Percentiles rank a stretch among this genome's conserved stretches.
Conservation (phyloP, 2,888 invertebrate species). For the Rhogogaster chlorosoma region DNA sequence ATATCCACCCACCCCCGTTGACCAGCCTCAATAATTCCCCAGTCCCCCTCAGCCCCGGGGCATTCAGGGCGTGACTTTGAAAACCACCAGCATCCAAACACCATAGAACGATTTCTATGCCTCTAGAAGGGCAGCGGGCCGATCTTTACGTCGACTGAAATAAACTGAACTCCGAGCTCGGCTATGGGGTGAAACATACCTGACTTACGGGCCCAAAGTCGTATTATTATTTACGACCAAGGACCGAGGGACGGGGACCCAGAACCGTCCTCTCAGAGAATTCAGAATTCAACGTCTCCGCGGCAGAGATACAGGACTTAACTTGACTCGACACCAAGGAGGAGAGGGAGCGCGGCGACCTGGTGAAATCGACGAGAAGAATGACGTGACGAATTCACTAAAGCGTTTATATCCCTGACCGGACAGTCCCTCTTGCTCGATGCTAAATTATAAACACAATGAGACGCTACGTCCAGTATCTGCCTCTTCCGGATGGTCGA, state of each 20-base stretch:
- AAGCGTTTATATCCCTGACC: constrained; percentile 52
- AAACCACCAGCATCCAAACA: constrained; percentile 75
- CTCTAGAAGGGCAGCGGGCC: background rate
- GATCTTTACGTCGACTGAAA: constrained; percentile 10
- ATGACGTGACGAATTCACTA: constrained; percentile 59
- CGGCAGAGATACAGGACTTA: constrained; percentile 38
- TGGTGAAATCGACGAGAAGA: constrained; percentile 56
- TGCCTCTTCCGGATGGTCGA: background rate
- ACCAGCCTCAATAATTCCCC: constrained; percentile 49
- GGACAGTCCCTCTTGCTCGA: background rate
- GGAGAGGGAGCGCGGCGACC: background rate
- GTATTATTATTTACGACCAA: constrained; percentile 73
- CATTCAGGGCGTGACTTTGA: constrained; percentile 75
- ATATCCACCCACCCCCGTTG: constrained; percentile 62
- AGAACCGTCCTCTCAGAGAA: constrained; percentile 50
- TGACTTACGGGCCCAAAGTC: constrained; percentile 76
- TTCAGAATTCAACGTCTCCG: constrained; percentile 52
- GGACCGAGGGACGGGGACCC: constrained; percentile 54
- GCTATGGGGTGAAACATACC: constrained; percentile 65
- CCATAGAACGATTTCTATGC: constrained; percentile 58
- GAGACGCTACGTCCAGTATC: background rate
- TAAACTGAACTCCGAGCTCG: background rate
- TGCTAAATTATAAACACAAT: constrained; percentile 32
- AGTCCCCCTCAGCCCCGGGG: constrained; percentile 49
- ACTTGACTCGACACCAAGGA: constrained; percentile 9